A percentile compares a stretch with the other conserved stretches of the same genome.
These are phyloP conservation scores for Hippopotamyrus pictus DNA, from an alignment of 2,797 vertebrate species.

Conservation along the genomic window DNA sequence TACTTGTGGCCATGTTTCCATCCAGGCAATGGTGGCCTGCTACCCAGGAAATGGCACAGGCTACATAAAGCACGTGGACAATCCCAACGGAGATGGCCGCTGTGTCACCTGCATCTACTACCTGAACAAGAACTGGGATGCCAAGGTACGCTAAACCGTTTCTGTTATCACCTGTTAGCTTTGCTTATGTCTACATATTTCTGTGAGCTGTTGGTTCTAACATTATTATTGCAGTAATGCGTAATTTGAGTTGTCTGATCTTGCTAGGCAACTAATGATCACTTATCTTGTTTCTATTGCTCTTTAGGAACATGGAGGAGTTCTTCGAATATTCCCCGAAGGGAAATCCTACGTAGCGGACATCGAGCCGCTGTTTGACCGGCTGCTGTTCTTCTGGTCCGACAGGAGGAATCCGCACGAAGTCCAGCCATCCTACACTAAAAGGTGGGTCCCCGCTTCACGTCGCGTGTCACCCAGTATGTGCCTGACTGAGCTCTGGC, in stretches of 20 bases:
- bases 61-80: slow-evolving; percentile 92
- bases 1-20: background rate
- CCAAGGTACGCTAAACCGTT: slow-evolving; percentile 60
- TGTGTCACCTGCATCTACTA: slow-evolving; percentile 96
- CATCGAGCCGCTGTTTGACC: slow-evolving; percentile 83
- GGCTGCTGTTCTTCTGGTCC: slow-evolving; percentile 92
- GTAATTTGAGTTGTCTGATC: background rate
- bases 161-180: background rate
- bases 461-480: too few species aligned
- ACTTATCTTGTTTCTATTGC: background rate
- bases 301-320: slow-evolving; percentile 77
- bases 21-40: slow-evolving; percentile 90
- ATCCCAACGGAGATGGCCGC: slow-evolving; percentile 83
- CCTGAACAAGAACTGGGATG: slow-evolving; percentile 90
- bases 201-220: background rate
- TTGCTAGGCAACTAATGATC: background rate
- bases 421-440: slow-evolving; percentile 84
- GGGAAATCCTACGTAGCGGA: slow-evolving; percentile 79
- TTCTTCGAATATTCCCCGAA: slow-evolving; percentile 87
- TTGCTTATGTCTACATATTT: background rate
- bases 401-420: slow-evolving; percentile 92
- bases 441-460: slow-evolving; percentile 58
- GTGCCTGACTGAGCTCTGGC: background rate
- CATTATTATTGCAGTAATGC: background rate
- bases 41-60: slow-evolving; percentile 92